phyloP scores from a whole-genome alignment of 2,888 invertebrate genomes.

The Drosophila borealis region DNA sequence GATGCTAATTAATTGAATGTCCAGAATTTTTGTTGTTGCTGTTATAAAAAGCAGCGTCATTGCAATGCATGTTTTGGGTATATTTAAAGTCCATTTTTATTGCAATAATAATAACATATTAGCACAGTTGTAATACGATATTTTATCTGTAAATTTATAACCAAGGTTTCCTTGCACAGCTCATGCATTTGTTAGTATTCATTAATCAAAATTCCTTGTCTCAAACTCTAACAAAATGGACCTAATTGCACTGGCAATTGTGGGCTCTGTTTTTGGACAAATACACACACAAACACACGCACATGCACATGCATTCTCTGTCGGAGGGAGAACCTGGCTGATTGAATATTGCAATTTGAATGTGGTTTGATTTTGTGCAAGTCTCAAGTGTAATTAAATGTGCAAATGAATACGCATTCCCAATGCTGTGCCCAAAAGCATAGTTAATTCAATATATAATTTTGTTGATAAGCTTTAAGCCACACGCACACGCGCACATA shows the following conservation, averaged over 20 bases:
- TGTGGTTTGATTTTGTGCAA: slow-evolving; percentile 71
- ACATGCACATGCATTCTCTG: slow-evolving; percentile 12
- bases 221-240: slow-evolving; percentile 30
- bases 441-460: slow-evolving; percentile 55
- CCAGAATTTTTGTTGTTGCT: slow-evolving; percentile 18
- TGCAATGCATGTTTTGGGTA: slow-evolving; percentile 15
- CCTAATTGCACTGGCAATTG: slow-evolving; percentile 61
- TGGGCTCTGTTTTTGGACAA: slow-evolving; percentile 28
- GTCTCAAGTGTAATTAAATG: slow-evolving; percentile 71
- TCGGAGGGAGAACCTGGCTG: slow-evolving; percentile 43
- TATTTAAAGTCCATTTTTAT: slow-evolving; percentile 1
- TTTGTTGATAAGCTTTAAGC: slow-evolving; percentile 17
- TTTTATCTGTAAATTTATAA: slow-evolving; percentile 6
- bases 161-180: slow-evolving; percentile 6
- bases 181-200: slow-evolving; percentile 29
- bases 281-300: neutral
- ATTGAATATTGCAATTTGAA: slow-evolving; percentile 74
- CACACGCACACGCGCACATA: too few relatives aligned
- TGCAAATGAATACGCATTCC: slow-evolving; percentile 55
- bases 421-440: slow-evolving; percentile 34
- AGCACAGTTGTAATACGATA: slow-evolving; percentile 11
- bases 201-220: slow-evolving; percentile 58
- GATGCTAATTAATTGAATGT: slow-evolving; percentile 73
- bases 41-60: neutral
- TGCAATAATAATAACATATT: neutral